Evolutionary conservation across 2,888 invertebrate species (phyloP), one percentile per base, ranked within the genome.

Genomic region (Xylota sylvarum): DNA sequence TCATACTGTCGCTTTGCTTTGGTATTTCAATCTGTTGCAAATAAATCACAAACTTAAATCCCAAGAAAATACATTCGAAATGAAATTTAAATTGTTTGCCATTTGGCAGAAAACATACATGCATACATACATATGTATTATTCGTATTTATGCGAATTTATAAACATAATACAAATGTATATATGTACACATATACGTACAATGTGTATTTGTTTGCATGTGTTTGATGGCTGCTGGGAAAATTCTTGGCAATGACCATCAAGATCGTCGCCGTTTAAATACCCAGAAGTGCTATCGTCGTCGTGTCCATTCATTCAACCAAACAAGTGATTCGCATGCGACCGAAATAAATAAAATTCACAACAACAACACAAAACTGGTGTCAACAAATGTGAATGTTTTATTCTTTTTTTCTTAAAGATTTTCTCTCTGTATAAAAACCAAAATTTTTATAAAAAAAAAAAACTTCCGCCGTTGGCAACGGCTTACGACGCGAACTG

Each of bases 221-320:
- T 69, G n/a, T 69, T n/a, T 56, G 55, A 40, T 30, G 56, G 10
- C 55, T 50, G 14, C 30, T 62, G 55, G 56, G 32, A 81, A 85
- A 77, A 82, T 86, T 86, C 82, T 86, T 86, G 86, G 86, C 86
- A 86, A 73, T 86, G 86, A 86, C 86, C 86, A 72, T 69, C 77
- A 81, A 35, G 43, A 80, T 67, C 67, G 73, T 48, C 30, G 50
- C 30, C 64, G 56, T 69, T 67, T 73, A 78, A 73, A 83, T 30
- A 62, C 62, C 64, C 67, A 72, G 69, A 85, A 85, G 76, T 80
- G 70, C 64, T 43, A 80, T 52, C 12, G 30, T 48, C 12, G 55
- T 27, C 43, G 55, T 23, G 12, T 79, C 70, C 81, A 67, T 85
- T 85, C 72, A 77, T 72, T 81, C 52, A 62, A 86, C 30, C 65